Evolutionary conservation across 2,888 invertebrate genomes (phyloP), one percentile per base, ranked within the genome.

Genomic region (Pseudococcus jackbeardsleyi): DNA sequence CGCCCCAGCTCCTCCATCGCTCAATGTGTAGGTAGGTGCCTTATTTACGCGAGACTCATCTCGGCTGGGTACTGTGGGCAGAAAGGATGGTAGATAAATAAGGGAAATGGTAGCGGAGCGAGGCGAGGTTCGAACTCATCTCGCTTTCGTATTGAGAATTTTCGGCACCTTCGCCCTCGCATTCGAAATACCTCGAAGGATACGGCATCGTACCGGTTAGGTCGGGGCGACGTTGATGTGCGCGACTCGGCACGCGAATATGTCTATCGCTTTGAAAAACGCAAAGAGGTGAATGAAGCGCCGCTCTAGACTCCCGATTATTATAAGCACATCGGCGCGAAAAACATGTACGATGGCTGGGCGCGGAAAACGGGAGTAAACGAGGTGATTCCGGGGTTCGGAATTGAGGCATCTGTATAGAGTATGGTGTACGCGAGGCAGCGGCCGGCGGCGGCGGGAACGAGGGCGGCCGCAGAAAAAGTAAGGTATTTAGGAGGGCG

Each of bases 351-450:
- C 59, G n/a, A 19, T n/a, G 59, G 50, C 33, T 11, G 59, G 59
- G 50, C 33, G 26, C n/a, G 17, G 50, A 4, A 22, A 15, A 42
- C 84, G 84, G 46, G 7, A 46, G 19, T 48, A 84, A 48, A 84
- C 48, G 84, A 84, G 48, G 84, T 84, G 84, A 84, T 84, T 84
- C 84, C 84, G 84, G 84, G 84, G 84, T 84, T 84, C 22, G 46
- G 84, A 84, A 84, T 48, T 84, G 15, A 84, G 48, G 50, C 84
- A 48, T 26, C 84, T 22, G 84, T 54, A n/a, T 42, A 42, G 26
- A 33, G 42, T 42, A 42, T 42, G 42, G 42, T 54, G 54, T 54
- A 54, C 54, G 54, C 85, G 22, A 48, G 33, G 85, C 26, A 50
- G 84, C 50, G 50, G 84, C 84, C 19, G 54, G 26, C 50, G 8